Conservation (phyloP, 2,113 vertebrate species). For the Balaeniceps rex region DNA sequence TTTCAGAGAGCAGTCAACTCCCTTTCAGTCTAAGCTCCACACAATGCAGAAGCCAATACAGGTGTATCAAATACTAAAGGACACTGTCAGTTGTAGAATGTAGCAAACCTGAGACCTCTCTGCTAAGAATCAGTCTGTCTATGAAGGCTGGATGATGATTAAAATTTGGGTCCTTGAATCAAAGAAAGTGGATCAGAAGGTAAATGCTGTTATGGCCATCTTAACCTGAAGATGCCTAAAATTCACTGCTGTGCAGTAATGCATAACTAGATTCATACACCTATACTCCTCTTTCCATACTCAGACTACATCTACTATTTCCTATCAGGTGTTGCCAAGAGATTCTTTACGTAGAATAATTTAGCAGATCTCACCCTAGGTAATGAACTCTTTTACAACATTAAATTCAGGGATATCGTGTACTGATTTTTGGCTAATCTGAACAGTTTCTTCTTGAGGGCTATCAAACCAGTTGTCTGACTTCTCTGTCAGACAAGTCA, state of each 20-base stretch:
- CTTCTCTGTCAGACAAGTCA: background rate
- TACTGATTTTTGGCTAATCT: background rate
- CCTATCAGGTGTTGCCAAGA: background rate
- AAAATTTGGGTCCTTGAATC: background rate
- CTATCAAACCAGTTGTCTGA: background rate
- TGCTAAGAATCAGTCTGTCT: background rate
- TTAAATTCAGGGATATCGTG: background rate
- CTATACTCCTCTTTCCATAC: background rate
- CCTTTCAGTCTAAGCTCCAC: background rate
- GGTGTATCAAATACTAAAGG: background rate
- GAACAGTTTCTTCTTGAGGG: background rate
- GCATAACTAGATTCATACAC: rapidly evolving
- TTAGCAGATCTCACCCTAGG: background rate
- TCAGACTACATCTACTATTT: background rate
- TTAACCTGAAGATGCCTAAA: background rate
- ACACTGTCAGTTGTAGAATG: background rate
- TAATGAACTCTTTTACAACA: background rate
- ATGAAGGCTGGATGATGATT: background rate
- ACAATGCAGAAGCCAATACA: background rate
- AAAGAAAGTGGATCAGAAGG: background rate
- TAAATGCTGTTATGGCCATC: background rate
- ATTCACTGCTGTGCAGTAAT: background rate
- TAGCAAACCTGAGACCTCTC: background rate
- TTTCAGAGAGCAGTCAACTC: background rate
- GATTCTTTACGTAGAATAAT: background rate